A percentile compares a stretch with the other conserved stretches of the same genome.
phyloP scores from a whole-genome alignment of 2,797 vertebrate species.

The Megalops cyprinoides region DNA sequence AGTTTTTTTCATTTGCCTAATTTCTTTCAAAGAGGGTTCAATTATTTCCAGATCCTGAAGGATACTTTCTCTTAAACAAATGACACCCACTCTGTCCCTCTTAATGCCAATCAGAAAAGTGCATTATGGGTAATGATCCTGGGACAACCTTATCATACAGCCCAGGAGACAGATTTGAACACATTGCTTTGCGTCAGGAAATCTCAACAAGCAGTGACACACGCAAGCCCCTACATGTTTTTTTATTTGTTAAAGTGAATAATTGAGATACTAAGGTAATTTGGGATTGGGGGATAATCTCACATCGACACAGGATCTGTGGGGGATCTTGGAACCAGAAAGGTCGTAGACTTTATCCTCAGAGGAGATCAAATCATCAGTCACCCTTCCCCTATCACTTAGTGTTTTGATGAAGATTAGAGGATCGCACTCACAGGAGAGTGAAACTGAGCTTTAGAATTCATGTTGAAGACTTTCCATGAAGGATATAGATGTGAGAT shows the following conservation, averaged over 20 bases:
- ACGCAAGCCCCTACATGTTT: not conserved
- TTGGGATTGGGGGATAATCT: not conserved
- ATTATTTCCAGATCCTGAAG: too few relatives aligned
- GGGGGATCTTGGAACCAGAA: not conserved
- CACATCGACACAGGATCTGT: not conserved
- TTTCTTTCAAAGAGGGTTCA: too few relatives aligned
- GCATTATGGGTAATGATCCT: not conserved
- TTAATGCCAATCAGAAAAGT: not conserved
- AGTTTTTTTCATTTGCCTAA: too few relatives aligned
- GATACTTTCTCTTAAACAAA: not conserved
- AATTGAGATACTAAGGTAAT: not conserved
- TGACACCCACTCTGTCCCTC: not conserved
- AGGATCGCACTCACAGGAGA: not conserved
- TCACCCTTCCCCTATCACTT: not conserved
- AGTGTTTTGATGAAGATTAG: not conserved
- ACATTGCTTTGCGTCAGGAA: not conserved
- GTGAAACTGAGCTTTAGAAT: not conserved
- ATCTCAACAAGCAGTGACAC: not conserved
- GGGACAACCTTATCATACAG: not conserved
- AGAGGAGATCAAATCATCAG: not conserved
- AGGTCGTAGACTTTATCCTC: not conserved
- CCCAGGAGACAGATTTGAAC: not conserved
- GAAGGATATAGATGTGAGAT: not conserved
- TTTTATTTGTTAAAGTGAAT: not conserved
- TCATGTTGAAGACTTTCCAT: not conserved